phyloP scores from a whole-genome alignment of 2,113 vertebrate species.

The Micromys minutus region DNA sequence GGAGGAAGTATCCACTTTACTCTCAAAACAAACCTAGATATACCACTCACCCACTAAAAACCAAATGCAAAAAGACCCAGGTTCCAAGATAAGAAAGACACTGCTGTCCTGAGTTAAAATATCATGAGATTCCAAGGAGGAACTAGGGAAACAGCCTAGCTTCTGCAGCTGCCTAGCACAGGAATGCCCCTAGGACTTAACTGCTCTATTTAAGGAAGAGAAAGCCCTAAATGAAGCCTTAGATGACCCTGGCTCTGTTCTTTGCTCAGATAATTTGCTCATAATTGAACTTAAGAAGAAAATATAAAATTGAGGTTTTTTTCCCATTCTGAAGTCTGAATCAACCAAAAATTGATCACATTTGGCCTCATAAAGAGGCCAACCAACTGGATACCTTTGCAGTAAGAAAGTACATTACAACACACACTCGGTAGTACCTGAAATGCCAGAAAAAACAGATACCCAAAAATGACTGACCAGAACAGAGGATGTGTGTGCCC shows the following conservation, averaged over 20 bases:
- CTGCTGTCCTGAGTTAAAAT: slow-evolving; percentile 44
- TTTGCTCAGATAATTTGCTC: neutral
- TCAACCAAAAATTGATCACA: neutral
- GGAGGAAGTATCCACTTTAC: neutral
- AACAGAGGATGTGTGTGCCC: neutral
- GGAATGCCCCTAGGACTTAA: neutral
- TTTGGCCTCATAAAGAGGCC: neutral
- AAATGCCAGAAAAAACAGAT: neutral
- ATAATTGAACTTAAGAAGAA: slow-evolving; percentile 28
- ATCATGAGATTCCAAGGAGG: slow-evolving; percentile 34
- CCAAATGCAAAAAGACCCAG: slow-evolving; percentile 15
- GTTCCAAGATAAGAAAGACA: neutral
- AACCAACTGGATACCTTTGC: neutral
- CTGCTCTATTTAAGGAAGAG: neutral
- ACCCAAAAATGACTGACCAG: neutral
- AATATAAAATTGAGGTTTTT: neutral
- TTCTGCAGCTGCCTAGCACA: slow-evolving; percentile 37
- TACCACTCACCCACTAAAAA: neutral
- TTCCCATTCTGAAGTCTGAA: slow-evolving; percentile 34
- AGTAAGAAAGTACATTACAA: neutral
- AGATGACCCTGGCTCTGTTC: neutral
- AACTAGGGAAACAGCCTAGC: slow-evolving; percentile 38
- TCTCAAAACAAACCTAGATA: slow-evolving; percentile 19
- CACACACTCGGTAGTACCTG: neutral
- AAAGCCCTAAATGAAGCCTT: neutral